Conservation (phyloP, 2,113 vertebrate genomes). For the Tricholaema leucomelas region DNA sequence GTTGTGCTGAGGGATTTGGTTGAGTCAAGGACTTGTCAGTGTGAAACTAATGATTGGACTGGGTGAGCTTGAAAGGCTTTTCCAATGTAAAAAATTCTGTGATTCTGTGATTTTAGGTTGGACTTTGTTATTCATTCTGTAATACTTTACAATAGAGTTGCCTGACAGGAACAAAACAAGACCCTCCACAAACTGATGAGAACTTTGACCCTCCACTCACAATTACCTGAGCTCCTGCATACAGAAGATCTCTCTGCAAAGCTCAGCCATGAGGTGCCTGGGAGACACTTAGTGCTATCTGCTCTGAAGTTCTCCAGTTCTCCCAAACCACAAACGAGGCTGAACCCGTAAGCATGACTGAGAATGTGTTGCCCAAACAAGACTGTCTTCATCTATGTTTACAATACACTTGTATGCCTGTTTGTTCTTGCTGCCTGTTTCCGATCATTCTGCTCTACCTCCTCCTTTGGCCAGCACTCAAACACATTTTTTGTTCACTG, state of each 20-base stretch:
- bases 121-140: constrained; percentile 15
- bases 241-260: neutral
- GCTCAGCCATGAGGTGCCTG: accelerated
- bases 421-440: neutral
- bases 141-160: neutral
- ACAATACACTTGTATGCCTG: neutral
- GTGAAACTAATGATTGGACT: no score
- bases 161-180: neutral
- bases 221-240: neutral
- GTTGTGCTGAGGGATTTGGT: no score
- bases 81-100: no score
- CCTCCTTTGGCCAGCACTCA: neutral
- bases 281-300: neutral
- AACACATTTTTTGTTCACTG: neutral
- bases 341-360: neutral
- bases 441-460: neutral
- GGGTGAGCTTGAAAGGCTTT: no score
- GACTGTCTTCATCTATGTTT: neutral
- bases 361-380: neutral
- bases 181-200: neutral
- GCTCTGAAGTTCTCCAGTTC: neutral
- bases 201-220: neutral
- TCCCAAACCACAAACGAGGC: neutral
- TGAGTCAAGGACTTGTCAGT: no score
- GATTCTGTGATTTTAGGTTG: constrained; percentile 5